Evolutionary conservation across 2,113 vertebrate species (phyloP).

Genomic region (Polyodon spathula): DNA sequence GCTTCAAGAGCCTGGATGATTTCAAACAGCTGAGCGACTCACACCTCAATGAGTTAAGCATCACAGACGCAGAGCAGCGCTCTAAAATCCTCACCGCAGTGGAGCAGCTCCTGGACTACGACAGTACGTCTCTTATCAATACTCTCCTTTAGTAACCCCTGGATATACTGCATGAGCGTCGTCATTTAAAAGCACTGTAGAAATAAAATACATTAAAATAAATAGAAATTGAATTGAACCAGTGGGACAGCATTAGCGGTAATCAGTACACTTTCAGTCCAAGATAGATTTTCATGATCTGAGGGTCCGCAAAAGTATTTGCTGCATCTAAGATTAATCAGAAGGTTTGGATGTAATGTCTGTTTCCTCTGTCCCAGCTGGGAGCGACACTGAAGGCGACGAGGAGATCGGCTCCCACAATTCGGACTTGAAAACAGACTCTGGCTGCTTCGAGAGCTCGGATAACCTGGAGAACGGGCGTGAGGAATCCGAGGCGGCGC

Average conservation of each 20-base stretch:
- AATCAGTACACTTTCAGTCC: too few species aligned
- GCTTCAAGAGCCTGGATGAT: slow-evolving; percentile 88
- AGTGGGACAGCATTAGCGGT: too few species aligned
- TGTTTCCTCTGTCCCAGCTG: slow-evolving; percentile 48
- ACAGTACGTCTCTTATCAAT: slow-evolving; percentile 45
- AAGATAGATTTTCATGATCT: too few species aligned
- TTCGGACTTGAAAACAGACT: slow-evolving; percentile 60
- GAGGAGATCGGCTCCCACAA: slow-evolving; percentile 30
- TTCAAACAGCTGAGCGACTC: slow-evolving; percentile 82
- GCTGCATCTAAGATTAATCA: too few species aligned
- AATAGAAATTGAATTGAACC: too few species aligned
- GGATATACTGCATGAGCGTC: slow-evolving; percentile 31
- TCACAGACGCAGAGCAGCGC: slow-evolving; percentile 80
- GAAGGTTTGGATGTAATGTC: neutral
- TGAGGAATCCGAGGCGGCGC: slow-evolving; percentile 48
- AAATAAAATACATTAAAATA: too few species aligned
- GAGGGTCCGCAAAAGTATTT: too few species aligned
- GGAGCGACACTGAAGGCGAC: slow-evolving; percentile 61
- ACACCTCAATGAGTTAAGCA: slow-evolving; percentile 87
- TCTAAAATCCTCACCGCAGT: slow-evolving; percentile 74
- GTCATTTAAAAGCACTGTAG: too few species aligned
- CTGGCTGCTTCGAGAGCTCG: slow-evolving; percentile 86
- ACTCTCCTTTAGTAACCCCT: too few species aligned
- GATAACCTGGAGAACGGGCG: slow-evolving; percentile 70
- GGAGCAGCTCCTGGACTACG: slow-evolving; percentile 61